Evolutionary conservation across 2,888 invertebrate species (phyloP).

Genomic region (Leptinotarsa tumamoca): DNA sequence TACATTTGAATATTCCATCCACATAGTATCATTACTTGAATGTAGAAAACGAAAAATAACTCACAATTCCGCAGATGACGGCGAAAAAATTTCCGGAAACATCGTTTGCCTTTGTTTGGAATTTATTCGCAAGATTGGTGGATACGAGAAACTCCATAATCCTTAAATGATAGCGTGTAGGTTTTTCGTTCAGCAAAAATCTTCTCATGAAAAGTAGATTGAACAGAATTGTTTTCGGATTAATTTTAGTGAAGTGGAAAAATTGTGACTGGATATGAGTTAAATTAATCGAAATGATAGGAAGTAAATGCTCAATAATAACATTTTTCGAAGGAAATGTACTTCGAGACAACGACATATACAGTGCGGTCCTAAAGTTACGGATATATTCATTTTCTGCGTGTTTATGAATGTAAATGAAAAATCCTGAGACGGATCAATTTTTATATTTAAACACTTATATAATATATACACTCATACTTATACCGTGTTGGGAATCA

Average conservation of each 20-base stretch:
- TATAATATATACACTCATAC: too few species aligned
- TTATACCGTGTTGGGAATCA: too few species aligned
- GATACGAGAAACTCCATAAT: background rate
- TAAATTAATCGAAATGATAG: too few species aligned
- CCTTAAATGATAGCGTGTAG: background rate
- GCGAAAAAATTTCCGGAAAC: background rate
- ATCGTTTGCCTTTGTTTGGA: background rate
- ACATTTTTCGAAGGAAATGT: too few species aligned
- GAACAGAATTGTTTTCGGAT: background rate
- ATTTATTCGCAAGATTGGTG: background rate
- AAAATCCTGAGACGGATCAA: too few species aligned
- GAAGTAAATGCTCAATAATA: too few species aligned
- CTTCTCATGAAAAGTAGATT: background rate
- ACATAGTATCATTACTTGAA: background rate
- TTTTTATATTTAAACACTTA: too few species aligned
- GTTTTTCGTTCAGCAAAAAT: background rate
- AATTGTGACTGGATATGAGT: background rate
- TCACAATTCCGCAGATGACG: background rate
- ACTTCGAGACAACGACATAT: too few species aligned
- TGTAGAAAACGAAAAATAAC: background rate
- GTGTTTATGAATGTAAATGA: too few species aligned
- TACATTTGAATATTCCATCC: too few species aligned
- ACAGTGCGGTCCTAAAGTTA: too few species aligned
- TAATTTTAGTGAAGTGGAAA: background rate
- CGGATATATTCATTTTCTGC: too few species aligned